These are phyloP conservation scores for Ecliptopera silaceata DNA, from an alignment of 2,888 invertebrate genomes.

Conservation along the genomic window DNA sequence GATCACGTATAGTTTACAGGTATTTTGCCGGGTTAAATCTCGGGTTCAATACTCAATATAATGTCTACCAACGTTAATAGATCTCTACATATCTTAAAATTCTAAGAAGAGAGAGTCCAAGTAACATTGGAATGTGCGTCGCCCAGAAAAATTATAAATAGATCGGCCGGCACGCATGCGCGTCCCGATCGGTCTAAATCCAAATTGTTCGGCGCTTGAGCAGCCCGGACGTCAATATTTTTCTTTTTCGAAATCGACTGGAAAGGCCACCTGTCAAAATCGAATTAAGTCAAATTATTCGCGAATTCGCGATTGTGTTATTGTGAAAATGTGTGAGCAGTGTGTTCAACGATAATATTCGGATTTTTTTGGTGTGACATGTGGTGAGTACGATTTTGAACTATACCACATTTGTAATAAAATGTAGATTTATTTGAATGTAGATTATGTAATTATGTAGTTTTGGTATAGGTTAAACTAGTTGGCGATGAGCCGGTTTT, in stretches of 20 bases:
- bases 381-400: slow-evolving; percentile 50
- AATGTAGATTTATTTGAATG: slow-evolving; percentile 21
- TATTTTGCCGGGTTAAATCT: slow-evolving; percentile 46
- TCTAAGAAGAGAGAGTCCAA: slow-evolving; percentile 38
- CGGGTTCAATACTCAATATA: slow-evolving; percentile 54
- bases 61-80: slow-evolving; percentile 19
- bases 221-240: slow-evolving; percentile 65
- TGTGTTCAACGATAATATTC: slow-evolving; percentile 63
- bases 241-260: slow-evolving; percentile 61
- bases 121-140: slow-evolving; percentile 44
- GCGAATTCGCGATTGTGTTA: slow-evolving; percentile 36
- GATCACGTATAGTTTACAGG: slow-evolving; percentile 30
- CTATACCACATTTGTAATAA: slow-evolving; percentile 24
- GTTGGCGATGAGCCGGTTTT: slow-evolving; percentile 19
- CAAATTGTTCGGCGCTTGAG: slow-evolving; percentile 66
- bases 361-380: slow-evolving; percentile 56
- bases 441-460: slow-evolving; percentile 23
- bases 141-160: slow-evolving; percentile 74
- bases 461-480: slow-evolving; percentile 11
- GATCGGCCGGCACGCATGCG: slow-evolving; percentile 54
- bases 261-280: slow-evolving; percentile 63
- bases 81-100: background rate
- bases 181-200: slow-evolving; percentile 65
- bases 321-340: slow-evolving; percentile 75
- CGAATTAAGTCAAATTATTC: slow-evolving; percentile 38